Percentiles rank a stretch among this genome's conserved stretches.
Conservation (phyloP, 2,113 vertebrate species). For the Callithrix jacchus region DNA sequence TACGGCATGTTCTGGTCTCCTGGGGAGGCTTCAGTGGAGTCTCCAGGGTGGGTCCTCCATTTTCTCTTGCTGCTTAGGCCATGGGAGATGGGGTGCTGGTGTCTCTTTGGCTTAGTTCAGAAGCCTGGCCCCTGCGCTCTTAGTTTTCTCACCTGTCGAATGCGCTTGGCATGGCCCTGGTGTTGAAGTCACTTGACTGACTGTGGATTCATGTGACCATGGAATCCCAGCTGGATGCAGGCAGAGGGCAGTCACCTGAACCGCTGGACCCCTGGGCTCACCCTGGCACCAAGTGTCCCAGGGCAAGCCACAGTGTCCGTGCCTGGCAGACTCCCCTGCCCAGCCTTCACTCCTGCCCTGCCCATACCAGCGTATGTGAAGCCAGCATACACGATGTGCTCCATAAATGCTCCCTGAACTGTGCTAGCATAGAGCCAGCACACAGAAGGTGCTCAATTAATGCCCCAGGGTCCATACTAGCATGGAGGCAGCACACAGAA, state of each 20-base stretch:
- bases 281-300: not conserved
- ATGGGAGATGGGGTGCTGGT: not conserved
- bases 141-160: not conserved
- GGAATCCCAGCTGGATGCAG: too few species aligned
- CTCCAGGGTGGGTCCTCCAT: not conserved
- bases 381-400: not conserved
- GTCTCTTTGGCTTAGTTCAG: not conserved
- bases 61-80: not conserved
- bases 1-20: not conserved
- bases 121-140: not conserved
- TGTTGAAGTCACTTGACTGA: too few species aligned
- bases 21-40: not conserved
- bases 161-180: not conserved
- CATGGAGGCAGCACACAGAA: not conserved
- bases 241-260: not conserved
- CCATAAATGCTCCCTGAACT: not conserved
- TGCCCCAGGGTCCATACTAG: not conserved
- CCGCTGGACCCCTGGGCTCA: not conserved
- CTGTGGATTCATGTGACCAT: not conserved
- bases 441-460: not conserved
- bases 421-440: too few species aligned
- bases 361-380: not conserved
- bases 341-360: not conserved
- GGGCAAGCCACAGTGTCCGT: too few species aligned
- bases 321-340: rapidly evolving